phyloP scores from a whole-genome alignment of 2,797 vertebrate species.

The Diglossa cyanea region DNA sequence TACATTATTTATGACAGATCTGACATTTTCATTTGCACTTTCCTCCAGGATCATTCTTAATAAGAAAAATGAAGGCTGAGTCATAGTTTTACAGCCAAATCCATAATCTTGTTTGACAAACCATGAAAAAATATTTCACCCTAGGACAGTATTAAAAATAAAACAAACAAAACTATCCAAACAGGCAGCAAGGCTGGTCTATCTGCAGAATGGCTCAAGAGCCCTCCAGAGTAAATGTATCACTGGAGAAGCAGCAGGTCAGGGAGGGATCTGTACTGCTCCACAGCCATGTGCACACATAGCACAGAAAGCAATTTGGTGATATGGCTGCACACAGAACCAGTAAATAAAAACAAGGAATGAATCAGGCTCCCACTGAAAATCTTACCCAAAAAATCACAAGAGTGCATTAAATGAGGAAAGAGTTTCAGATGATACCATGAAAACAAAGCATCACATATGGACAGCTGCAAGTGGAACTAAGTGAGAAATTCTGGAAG shows the following conservation, averaged over 20 bases:
- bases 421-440: not conserved
- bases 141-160: constrained; percentile 51
- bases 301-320: not conserved
- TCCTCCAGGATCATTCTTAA: constrained; percentile 57
- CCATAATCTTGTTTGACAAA: constrained; percentile 49
- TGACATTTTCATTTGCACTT: constrained; percentile 82
- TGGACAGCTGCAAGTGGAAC: not conserved
- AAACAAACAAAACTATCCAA: not conserved
- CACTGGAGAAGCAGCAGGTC: not conserved
- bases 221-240: not conserved
- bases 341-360: not conserved
- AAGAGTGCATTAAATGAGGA: not conserved
- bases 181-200: not conserved
- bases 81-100: constrained; percentile 42
- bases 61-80: constrained; percentile 33
- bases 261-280: not conserved
- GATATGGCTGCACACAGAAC: not conserved
- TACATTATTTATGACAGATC: constrained; percentile 79
- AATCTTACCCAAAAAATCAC: not conserved
- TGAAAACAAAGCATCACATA: not conserved
- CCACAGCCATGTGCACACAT: not conserved
- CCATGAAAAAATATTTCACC: constrained; percentile 43
- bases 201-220: not conserved
- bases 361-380: not conserved
- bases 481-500: not conserved